These are phyloP conservation scores for Plecturocebus donacophilus DNA, from an alignment of 2,113 vertebrate genomes.

Conservation along the genomic window DNA sequence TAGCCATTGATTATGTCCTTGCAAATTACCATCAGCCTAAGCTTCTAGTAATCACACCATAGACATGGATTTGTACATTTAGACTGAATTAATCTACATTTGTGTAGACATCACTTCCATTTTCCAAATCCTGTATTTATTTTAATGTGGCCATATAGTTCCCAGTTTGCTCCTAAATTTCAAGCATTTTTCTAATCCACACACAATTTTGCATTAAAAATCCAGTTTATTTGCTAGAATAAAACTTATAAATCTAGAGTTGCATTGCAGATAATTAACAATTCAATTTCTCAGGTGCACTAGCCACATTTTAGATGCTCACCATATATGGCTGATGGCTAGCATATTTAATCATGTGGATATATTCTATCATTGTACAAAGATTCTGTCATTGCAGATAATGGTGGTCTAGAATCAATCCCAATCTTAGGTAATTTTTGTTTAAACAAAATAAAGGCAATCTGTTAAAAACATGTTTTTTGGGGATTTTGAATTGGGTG, in stretches of 20 bases:
- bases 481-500: background rate
- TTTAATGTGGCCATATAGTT: background rate
- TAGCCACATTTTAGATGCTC: conserved; percentile 21
- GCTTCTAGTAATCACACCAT: background rate
- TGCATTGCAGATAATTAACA: background rate
- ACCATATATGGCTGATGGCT: background rate
- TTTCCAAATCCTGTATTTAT: conserved; percentile 25
- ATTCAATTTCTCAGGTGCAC: background rate
- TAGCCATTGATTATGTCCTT: background rate
- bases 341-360: background rate
- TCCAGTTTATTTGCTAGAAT: background rate
- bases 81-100: background rate
- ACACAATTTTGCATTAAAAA: background rate
- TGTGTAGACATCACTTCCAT: background rate
- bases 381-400: background rate
- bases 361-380: background rate
- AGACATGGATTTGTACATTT: background rate
- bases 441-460: conserved; percentile 9
- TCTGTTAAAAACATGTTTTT: background rate
- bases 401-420: background rate
- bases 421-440: conserved; percentile 1
- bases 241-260: background rate
- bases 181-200: background rate
- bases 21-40: background rate
- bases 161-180: background rate